Base-by-base conservation (phyloP, 2,888 invertebrate species). In the Aplocera efformata region DNA sequence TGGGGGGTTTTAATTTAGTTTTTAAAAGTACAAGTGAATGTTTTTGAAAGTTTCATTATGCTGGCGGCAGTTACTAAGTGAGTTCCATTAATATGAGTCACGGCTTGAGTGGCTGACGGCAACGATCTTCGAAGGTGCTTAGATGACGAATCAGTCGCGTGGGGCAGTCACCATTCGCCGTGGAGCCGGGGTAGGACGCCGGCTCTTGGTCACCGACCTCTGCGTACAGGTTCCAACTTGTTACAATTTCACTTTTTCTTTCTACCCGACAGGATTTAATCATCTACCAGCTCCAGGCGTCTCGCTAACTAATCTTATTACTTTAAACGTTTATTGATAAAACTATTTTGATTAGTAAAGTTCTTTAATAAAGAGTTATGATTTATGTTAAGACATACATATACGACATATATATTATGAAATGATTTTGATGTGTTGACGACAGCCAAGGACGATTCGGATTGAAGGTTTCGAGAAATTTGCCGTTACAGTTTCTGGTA, bases 181-280 rank as follows among this genome's bases (percentile, higher is more conserved):
- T 56, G 63, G 65, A 65, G 58, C 55, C 57, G 60, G 56, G 50
- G 52, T 47, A 48, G 48, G 44, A 45, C 51, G 49, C 44, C 50
- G 41, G 39, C 52, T 51, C 67, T 69, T 83, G 85, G 85, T 85
- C 86, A 80, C 70, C 78, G 85, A 85, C 84, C 86, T 67, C 77
- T 67, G 5, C 13, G 2, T 17, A 72, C 86, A 80, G 81, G 86
- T 84, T 83, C 75, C 65, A 69, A 82, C 85, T 76, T 82, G 86
- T 74, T 82, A 78, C 76, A 78, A 70, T 83, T 86, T 84, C 80
- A 83, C 82, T 86, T 85, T 83, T 83, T 78, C 74, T 73, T 74
- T 67, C 52, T 50, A 58, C 55, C 49, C 46, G 48, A 44, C 51
- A 50, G 59, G 55, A 57, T 50, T 31, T 23, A 36, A 41, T 39